Base-by-base conservation (phyloP, 1,140 invertebrate genomes). In the Polypedilum pembai region DNA sequence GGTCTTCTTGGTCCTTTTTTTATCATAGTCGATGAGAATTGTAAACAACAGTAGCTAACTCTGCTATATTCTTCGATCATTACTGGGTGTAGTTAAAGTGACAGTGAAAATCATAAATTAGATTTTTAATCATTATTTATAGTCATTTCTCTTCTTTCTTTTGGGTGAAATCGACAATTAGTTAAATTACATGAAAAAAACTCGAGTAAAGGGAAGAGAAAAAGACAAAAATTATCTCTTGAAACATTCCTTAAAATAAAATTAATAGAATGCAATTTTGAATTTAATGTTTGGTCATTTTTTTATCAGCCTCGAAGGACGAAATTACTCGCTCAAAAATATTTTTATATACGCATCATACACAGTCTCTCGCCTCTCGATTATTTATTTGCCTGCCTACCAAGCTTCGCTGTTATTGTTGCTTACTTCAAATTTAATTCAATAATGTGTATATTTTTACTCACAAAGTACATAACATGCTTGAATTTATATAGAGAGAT, bases 221-320 rank as follows among this genome's bases (percentile, higher is more conserved):
- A 56, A 56, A 56, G 12, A 12, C 45, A n/a, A n/a, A 56, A 56
- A 12, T 56, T 4, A 56, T 56, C 45, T 56, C 45, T 56, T 56
- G n/a, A n/a, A 8, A 56, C 45, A 12, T 56, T 56, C 45, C 45
- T 56, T 56, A 56, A n/a, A 10, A 10, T 45, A 45, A 45, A 56
- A 56, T 56, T 56, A 56, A 56, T 56, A 12, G 45, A 56, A n/a
- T 56, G 45, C 45, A 56, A 56, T 56, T 56, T n/a, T 15, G 3
- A 56, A 56, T 15, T 56, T 56, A 56, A 56, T 56, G 45, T 15
- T 56, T 56, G 45, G 45, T 56, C 45, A 56, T 56, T 56, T 56
- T 56, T 56, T n/a, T 56, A 4, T 12, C 12, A n/a, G 12, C 12
- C 45, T 3, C 45, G n/a, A 56, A 12, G 45, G 45, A 56, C 4